Evolutionary conservation across 2,888 invertebrate species (phyloP).

Genomic region (Lymantria monacha): DNA sequence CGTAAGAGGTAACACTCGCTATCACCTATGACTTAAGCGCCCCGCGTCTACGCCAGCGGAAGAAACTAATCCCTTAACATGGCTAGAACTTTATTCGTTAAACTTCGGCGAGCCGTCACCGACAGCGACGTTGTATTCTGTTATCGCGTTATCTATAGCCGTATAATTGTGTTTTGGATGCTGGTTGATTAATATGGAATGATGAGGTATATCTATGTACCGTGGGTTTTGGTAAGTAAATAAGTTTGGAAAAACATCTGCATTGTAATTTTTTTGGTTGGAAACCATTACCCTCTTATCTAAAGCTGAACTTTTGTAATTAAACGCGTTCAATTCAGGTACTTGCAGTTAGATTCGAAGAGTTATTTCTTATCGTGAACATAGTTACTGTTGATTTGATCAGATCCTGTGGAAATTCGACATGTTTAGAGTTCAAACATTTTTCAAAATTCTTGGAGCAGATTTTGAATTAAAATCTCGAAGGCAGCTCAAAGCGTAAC

Average conservation of each 20-base stretch:
- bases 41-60: conserved; percentile 45
- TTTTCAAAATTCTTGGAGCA: no score
- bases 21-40: conserved; percentile 16
- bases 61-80: conserved; percentile 74
- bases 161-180: conserved; percentile 2
- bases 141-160: conserved; percentile 21
- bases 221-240: background rate
- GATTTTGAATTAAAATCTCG: no score
- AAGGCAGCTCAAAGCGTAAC: no score
- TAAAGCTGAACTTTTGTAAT: no score
- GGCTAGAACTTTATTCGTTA: conserved; percentile 71
- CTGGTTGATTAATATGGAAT: conserved; percentile 1
- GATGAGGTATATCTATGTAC: background rate
- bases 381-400: no score
- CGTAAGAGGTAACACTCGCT: conserved; percentile 11
- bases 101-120: conserved; percentile 54
- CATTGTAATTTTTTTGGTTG: background rate
- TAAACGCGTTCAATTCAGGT: no score
- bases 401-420: no score
- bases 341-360: no score
- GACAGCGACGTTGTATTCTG: conserved; percentile 33
- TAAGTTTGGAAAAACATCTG: background rate
- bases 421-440: no score
- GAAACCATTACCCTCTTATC: no score
- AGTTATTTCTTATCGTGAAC: no score